A percentile compares a stretch with the other conserved stretches of the same genome.
Evolutionary conservation across 2,797 vertebrate species (phyloP).

Genomic region (Falco rusticolus): DNA sequence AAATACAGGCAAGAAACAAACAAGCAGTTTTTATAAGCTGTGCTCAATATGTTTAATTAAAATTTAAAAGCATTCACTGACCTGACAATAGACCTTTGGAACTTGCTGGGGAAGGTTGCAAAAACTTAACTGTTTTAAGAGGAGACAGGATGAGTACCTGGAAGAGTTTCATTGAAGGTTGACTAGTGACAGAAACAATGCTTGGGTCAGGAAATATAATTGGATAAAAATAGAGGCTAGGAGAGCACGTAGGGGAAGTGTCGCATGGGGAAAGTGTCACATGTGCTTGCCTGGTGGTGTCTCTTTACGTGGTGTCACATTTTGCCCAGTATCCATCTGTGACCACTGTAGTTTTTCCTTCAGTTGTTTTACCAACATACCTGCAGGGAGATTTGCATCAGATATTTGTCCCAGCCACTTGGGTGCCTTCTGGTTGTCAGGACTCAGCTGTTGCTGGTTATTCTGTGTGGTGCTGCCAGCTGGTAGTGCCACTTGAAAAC

Average conservation of each 20-base stretch:
- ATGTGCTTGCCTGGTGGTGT: not conserved
- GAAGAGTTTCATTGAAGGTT: not conserved
- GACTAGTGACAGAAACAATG: not conserved
- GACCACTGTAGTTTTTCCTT: not conserved
- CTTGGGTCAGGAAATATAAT: constrained; percentile 17
- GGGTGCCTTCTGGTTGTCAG: not conserved
- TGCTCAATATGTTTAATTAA: not conserved
- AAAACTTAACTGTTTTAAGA: not conserved
- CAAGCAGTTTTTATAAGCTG: not conserved
- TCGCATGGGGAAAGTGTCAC: not conserved
- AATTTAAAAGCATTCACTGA: not conserved
- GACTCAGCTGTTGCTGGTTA: not conserved
- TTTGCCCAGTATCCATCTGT: not conserved
- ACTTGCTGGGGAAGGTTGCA: not conserved
- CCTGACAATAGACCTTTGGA: not conserved
- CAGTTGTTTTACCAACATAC: not conserved
- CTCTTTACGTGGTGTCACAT: not conserved
- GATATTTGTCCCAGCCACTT: not conserved
- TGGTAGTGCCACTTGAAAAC: not conserved
- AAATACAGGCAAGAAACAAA: not conserved
- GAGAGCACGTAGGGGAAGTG: not conserved
- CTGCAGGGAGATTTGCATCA: not conserved
- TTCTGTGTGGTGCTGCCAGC: not conserved
- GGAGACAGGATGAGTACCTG: not conserved
- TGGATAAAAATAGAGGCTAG: constrained; percentile 23